These are phyloP conservation scores for Otis tarda DNA, from an alignment of 2,113 vertebrate species.

Conservation along the genomic window DNA sequence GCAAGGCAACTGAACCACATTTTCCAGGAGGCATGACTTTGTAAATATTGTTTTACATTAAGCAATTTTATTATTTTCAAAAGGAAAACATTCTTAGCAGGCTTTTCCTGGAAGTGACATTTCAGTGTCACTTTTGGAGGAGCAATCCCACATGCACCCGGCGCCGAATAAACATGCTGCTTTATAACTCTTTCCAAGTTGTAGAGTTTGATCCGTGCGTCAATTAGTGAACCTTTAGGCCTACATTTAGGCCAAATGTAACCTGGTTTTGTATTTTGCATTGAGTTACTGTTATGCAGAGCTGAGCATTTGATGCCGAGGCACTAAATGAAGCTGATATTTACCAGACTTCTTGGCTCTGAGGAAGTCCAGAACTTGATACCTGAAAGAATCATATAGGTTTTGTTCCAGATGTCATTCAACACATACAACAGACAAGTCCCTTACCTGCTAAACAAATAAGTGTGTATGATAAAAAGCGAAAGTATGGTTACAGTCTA, in stretches of 20 bases:
- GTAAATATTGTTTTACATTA: neutral
- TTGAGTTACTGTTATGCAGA: neutral
- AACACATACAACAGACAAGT: neutral
- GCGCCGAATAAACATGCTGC: no score
- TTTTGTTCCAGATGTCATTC: neutral
- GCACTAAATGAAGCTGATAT: neutral
- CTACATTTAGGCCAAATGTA: accelerated
- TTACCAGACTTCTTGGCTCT: neutral
- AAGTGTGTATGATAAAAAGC: neutral
- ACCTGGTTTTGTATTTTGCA: neutral
- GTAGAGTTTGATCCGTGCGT: no score
- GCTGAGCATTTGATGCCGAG: neutral
- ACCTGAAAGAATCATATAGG: neutral
- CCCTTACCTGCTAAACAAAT: neutral
- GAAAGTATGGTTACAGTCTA: neutral
- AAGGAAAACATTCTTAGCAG: neutral
- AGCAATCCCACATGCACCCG: no score
- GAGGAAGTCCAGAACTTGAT: neutral
- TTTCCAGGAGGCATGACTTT: neutral
- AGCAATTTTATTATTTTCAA: neutral
- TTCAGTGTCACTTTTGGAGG: neutral
- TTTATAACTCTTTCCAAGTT: no score
- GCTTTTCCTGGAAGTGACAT: neutral
- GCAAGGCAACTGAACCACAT: neutral
- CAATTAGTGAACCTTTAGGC: neutral